phyloP scores from a whole-genome alignment of 2,888 invertebrate species.

The Zeuzera pyrina region DNA sequence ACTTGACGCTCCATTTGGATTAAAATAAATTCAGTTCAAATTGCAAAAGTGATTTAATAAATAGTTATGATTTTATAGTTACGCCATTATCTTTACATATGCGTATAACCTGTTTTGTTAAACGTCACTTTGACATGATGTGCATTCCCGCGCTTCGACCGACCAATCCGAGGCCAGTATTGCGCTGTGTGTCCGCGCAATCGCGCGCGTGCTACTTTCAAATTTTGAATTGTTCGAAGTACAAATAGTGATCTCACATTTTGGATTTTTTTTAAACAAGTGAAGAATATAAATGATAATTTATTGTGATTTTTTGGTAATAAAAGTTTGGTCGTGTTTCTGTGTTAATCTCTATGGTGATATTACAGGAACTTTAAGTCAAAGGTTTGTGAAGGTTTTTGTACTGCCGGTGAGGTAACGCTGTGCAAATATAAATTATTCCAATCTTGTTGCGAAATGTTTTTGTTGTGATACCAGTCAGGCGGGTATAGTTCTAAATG shows the following conservation, averaged over 20 bases:
- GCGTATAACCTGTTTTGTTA: constrained; percentile 29
- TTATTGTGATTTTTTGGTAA: not conserved
- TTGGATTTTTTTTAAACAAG: constrained; percentile 3
- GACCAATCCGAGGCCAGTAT: constrained; percentile 50
- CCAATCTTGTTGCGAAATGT: constrained; percentile 35
- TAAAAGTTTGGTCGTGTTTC: not conserved
- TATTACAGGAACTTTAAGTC: constrained; percentile 1
- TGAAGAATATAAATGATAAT: constrained; percentile 1
- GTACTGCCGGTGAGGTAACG: constrained; percentile 25
- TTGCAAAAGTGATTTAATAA: no score
- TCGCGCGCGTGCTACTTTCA: constrained; percentile 37
- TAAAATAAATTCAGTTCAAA: no score
- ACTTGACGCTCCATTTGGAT: no score
- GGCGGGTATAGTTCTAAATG: no score
- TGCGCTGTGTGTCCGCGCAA: constrained; percentile 32
- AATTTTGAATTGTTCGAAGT: constrained; percentile 13
- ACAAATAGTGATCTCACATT: constrained; percentile 6
- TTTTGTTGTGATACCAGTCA: constrained; percentile 21
- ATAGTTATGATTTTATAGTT: constrained; percentile 19
- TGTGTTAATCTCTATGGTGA: not conserved
- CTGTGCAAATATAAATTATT: constrained; percentile 31
- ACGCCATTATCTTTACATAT: constrained; percentile 24
- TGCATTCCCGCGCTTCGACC: constrained; percentile 46
- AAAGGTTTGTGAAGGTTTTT: constrained; percentile 34
- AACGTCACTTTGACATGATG: constrained; percentile 35